Base-by-base conservation (phyloP, 2,113 vertebrate genomes). In the Centropus unirufus region DNA sequence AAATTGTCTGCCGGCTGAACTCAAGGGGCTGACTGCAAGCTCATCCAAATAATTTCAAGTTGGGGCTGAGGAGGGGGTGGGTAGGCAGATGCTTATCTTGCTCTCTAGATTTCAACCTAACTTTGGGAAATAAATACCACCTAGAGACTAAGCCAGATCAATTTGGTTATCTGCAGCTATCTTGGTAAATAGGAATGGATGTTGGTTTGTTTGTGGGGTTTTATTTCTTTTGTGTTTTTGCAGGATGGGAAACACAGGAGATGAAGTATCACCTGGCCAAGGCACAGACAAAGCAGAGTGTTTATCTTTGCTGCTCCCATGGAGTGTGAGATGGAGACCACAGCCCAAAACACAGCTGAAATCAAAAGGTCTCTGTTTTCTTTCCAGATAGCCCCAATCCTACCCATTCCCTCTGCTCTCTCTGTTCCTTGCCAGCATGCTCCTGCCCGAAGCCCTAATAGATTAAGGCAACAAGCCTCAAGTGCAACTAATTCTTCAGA, bases 341-440 rank as follows among this genome's bases (percentile, higher is more conserved):
- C 80, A 82, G 89, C 79, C 95, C 87, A 69, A 96, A 97, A 92
- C 89, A 95, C 83, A 94, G 83, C 85, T 69, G 62, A 83, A 97
- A 97, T 97, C 96, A 97, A 98, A 98, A 98, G 97, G 89, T 62
- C 96, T 96, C 91, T 97, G 96, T 98, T 98, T 97, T 97, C 95
- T 83, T 96, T 97, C 95, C 95, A 95, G 95, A 97, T 96, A 97
- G 97, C 96, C 92, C 91, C 36, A 64, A 66, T 87, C 75, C 80
- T 92, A 97, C 97, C 97, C 96, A 95, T 90, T 89, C 92, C 82
- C 87, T 92, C 93, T 52, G 82, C 66, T 92, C 95, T 92, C 95
- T 95, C 97, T 83, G 69, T 82, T 83, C 92, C 90, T 73, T 96
- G 97, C 94, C 98, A 98, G 97, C 97, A 90, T 80, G 97, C 83